Percentiles rank a stretch among this genome's conserved stretches.
Evolutionary conservation across 2,888 invertebrate species (phyloP).

Genomic region (Campaea margaritaria): DNA sequence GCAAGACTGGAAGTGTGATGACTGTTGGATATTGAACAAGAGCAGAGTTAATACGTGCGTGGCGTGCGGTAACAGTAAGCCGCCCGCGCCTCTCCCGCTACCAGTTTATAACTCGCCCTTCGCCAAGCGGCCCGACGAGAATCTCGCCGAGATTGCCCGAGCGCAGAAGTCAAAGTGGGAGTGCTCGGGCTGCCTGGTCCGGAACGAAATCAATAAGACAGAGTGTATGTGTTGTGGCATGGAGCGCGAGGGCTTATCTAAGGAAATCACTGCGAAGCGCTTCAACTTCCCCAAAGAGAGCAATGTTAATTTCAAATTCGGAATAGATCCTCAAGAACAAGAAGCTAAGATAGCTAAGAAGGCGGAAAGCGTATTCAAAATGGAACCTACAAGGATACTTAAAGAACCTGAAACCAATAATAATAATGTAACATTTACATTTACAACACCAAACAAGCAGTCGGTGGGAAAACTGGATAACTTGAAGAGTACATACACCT

Average conservation of each 20-base stretch:
- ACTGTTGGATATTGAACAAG: constrained; percentile 65
- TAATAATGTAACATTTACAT: constrained; percentile 61
- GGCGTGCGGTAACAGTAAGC: constrained; percentile 59
- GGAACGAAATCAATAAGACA: constrained; percentile 58
- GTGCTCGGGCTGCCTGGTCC: constrained; percentile 67
- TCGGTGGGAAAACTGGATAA: constrained; percentile 41
- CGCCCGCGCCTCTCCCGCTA: constrained; percentile 30
- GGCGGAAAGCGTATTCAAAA: constrained; percentile 35
- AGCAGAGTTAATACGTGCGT: constrained; percentile 56
- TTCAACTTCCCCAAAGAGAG: constrained; percentile 24
- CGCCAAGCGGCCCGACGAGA: constrained; percentile 38
- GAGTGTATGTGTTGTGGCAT: constrained; percentile 70
- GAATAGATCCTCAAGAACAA: constrained; percentile 61
- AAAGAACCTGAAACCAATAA: constrained; percentile 70
- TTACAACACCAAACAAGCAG: constrained; percentile 54
- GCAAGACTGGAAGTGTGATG: constrained; percentile 52
- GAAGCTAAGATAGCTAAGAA: constrained; percentile 46
- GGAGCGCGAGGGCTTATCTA: constrained; percentile 38
- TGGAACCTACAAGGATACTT: constrained; percentile 36
- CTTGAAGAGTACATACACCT: constrained; percentile 36
- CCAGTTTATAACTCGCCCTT: constrained; percentile 3
- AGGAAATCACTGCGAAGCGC: constrained; percentile 16
- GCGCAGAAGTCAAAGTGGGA: constrained; percentile 67
- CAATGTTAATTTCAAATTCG: constrained; percentile 61
- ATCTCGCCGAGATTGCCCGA: constrained; percentile 51